Evolutionary conservation across 2,888 invertebrate species (phyloP).

Genomic region (Mythimna lalbum): DNA sequence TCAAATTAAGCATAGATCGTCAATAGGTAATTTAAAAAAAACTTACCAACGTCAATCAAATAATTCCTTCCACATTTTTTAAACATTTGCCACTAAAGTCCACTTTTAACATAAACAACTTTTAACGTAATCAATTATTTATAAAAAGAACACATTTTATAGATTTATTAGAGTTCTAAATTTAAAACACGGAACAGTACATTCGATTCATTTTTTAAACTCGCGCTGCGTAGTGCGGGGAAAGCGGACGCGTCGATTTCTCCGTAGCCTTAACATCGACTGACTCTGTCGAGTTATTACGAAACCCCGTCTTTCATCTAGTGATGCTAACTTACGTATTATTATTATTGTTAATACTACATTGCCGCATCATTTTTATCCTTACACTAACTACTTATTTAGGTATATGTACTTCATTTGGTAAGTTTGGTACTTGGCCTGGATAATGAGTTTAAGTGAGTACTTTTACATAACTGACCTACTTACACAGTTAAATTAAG

Average conservation of each 20-base stretch:
- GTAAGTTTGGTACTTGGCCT: constrained; percentile 1
- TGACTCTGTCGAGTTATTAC: constrained; percentile 79
- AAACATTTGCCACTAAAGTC: constrained; percentile 31
- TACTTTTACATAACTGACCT: constrained; percentile 28
- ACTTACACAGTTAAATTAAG: constrained; percentile 18
- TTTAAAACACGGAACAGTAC: constrained; percentile 29
- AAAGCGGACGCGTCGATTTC: constrained; percentile 85
- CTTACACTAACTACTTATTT: not conserved
- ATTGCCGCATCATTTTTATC: constrained; percentile 30
- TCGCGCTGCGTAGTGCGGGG: constrained; percentile 77
- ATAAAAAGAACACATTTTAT: constrained; percentile 25
- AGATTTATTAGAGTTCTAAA: constrained; percentile 15
- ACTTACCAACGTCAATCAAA: constrained; percentile 46
- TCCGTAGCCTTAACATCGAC: constrained; percentile 79
- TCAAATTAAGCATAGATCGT: constrained; percentile 9
- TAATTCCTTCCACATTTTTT: constrained; percentile 42
- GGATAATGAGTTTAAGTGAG: not conserved
- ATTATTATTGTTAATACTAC: constrained; percentile 54
- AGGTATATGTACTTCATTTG: not conserved
- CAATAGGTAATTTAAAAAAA: constrained; percentile 2
- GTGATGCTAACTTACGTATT: constrained; percentile 69
- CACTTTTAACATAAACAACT: constrained; percentile 23
- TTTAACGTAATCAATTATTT: constrained; percentile 11
- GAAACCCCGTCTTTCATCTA: constrained; percentile 73
- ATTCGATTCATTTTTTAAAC: constrained; percentile 45